A percentile compares a stretch with the other conserved stretches of the same genome.
These are phyloP conservation scores for Callionymus lyra DNA, from an alignment of 2,113 vertebrate genomes.

Conservation along the genomic window DNA sequence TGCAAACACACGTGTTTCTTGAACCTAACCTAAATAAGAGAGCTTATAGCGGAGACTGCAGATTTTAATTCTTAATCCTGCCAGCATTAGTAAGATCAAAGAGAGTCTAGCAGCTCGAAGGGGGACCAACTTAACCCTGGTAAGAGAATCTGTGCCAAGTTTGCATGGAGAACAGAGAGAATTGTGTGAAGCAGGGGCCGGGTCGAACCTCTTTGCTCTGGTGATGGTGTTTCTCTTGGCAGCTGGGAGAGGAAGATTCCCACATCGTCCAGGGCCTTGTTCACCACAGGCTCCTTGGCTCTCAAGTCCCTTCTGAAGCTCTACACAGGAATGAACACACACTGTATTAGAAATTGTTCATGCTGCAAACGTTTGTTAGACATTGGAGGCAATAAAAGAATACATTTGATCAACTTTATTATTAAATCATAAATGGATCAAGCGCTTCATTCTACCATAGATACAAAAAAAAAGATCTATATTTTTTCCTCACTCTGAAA, in stretches of 20 bases:
- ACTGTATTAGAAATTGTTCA: no score
- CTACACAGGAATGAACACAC: constrained; percentile 28
- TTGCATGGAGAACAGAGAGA: background rate
- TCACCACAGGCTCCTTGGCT: constrained; percentile 58
- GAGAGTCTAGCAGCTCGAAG: background rate
- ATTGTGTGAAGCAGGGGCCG: background rate
- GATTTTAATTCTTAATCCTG: constrained; percentile 1
- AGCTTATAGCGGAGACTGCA: background rate
- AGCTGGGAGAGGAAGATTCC: constrained; percentile 57
- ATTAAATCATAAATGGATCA: no score
- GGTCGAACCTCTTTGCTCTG: constrained; percentile 53
- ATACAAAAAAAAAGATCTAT: no score
- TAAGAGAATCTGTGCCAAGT: background rate
- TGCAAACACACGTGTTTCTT: background rate
- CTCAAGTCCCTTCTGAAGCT: constrained; percentile 56
- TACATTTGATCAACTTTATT: no score
- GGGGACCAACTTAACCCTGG: background rate
- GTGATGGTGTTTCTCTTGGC: constrained; percentile 44
- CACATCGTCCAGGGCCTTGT: constrained; percentile 51
- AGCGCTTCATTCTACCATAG: no score
- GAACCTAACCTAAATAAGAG: background rate
- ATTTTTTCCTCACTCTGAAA: constrained; percentile 4
- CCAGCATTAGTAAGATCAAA: constrained; percentile 10
- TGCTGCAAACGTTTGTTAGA: no score
- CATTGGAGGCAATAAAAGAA: no score